These are phyloP conservation scores for Dipodomys spectabilis DNA, from an alignment of 2,113 vertebrate species.

Conservation along the genomic window DNA sequence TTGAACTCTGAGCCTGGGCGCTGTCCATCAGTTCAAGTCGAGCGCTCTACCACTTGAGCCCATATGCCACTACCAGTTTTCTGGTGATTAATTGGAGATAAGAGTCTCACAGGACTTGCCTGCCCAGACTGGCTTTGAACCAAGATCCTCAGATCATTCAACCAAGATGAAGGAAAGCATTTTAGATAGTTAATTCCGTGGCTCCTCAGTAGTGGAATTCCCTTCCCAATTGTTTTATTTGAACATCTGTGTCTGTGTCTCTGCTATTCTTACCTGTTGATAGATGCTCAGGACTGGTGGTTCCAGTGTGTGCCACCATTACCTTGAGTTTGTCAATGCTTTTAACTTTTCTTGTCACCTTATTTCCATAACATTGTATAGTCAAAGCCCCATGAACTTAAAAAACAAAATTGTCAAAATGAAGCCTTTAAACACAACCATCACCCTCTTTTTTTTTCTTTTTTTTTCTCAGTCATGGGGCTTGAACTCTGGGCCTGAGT, in stretches of 20 bases:
- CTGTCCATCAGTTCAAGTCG: no score
- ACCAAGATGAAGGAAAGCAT: neutral
- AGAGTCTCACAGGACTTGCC: no score
- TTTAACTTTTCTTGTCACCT: neutral
- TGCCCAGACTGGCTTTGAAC: no score
- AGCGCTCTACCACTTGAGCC: no score
- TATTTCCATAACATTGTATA: neutral
- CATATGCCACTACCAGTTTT: no score
- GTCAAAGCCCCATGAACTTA: neutral
- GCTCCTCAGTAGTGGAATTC: neutral
- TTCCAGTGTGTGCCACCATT: neutral
- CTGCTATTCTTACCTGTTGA: neutral
- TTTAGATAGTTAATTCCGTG: neutral
- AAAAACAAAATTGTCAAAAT: neutral
- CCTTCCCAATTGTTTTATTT: neutral
- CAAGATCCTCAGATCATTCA: neutral
- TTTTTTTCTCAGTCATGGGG: no score
- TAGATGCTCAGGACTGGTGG: neutral
- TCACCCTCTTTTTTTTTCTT: no score
- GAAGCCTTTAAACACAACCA: neutral
- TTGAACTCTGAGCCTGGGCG: no score
- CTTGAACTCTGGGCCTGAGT: no score
- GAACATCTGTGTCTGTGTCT: neutral
- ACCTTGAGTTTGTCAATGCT: no score
- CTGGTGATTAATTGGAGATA: no score